A percentile compares a stretch with the other conserved stretches of the same genome.
Conservation (phyloP, 2,888 invertebrate species). For the Coelinius sp. region DNA sequence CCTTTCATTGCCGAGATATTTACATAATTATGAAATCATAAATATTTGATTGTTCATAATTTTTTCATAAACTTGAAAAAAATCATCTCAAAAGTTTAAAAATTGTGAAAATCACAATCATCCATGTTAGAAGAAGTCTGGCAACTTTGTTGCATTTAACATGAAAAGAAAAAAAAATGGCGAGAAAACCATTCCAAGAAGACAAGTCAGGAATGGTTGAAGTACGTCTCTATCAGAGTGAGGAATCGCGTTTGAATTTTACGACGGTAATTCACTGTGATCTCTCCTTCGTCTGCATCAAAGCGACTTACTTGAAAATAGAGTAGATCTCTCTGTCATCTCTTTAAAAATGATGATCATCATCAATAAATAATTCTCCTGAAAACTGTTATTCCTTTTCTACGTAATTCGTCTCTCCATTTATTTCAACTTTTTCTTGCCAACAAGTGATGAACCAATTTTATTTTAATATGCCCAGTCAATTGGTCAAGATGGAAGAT, state of each 20-base stretch:
- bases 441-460: neutral
- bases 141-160: neutral
- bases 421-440: neutral
- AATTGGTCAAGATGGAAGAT: constrained; percentile 11
- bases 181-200: neutral
- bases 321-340: neutral
- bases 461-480: neutral
- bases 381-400: neutral
- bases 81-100: neutral
- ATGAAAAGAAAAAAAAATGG: neutral
- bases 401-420: neutral
- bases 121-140: neutral
- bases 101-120: neutral
- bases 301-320: neutral
- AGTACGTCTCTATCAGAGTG: neutral
- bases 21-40: too few species aligned
- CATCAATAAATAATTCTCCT: neutral
- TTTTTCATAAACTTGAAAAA: neutral
- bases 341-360: neutral
- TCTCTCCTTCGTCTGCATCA: neutral
- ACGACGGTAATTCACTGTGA: neutral
- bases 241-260: neutral
- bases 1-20: too few species aligned
- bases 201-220: neutral
- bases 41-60: too few species aligned